phyloP scores from a whole-genome alignment of 2,113 vertebrate genomes.

The Dicentrarchus labrax region DNA sequence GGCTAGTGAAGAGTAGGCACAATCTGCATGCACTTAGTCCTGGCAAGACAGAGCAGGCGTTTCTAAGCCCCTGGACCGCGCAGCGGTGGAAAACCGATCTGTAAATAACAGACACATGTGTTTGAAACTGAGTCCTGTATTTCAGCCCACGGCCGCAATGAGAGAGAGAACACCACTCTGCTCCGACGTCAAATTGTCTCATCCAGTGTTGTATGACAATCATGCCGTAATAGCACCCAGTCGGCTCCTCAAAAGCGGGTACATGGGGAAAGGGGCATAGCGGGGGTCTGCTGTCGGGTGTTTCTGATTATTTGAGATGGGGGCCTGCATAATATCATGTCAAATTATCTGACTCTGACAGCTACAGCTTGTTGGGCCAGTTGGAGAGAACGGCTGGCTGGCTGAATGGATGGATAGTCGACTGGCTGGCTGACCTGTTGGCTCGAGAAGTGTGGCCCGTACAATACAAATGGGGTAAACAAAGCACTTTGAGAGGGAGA shows the following conservation, averaged over 20 bases:
- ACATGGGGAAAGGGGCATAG: conserved; percentile 82
- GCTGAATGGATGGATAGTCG: conserved; percentile 21
- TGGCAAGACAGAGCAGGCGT: conserved; percentile 78
- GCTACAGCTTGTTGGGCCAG: conserved; percentile 88
- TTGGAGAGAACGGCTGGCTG: conserved; percentile 38
- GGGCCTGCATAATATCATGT: conserved; percentile 96
- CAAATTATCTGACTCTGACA: conserved; percentile 96
- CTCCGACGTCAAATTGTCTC: conserved; percentile 78
- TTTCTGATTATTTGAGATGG: conserved; percentile 97
- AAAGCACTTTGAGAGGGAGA: conserved; percentile 59
- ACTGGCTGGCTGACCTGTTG: conserved; percentile 48
- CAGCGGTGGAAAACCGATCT: conserved; percentile 81
- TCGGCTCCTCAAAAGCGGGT: conserved; percentile 87
- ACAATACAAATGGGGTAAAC: conserved; percentile 84
- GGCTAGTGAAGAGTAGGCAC: conserved; percentile 60
- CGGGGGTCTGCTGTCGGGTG: conserved; percentile 84
- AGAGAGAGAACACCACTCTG: conserved; percentile 69
- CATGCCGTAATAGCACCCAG: conserved; percentile 94
- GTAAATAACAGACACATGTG: conserved; percentile 85
- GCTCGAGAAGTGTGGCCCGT: conserved; percentile 68
- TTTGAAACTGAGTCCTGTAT: conserved; percentile 78
- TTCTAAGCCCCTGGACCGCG: conserved; percentile 77
- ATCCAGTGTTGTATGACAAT: conserved; percentile 87
- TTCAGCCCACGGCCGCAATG: conserved; percentile 76
- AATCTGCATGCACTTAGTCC: conserved; percentile 84